Evolutionary conservation across 2,113 vertebrate genomes (phyloP), one percentile per base, ranked within the genome.

Genomic region (Nerophis ophidion): DNA sequence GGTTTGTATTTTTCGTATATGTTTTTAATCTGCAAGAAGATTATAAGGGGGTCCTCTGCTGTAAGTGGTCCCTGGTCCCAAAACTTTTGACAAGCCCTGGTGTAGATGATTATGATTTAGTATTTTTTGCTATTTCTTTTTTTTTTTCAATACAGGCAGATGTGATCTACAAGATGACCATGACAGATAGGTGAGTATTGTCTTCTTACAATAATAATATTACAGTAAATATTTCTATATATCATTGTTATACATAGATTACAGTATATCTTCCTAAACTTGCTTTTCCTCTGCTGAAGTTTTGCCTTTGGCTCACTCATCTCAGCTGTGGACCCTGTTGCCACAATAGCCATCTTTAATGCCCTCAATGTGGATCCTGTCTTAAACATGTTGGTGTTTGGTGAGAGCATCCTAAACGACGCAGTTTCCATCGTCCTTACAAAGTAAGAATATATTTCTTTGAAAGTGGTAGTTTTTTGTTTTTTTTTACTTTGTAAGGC

Each of bases 301-400:
- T 99, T 99, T 86, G 97, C 96, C 0, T 98, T 99, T 2, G 97
- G 97, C 60, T 98, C 96, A 35, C 86, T 99, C n/a, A 99, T 99
- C 83, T 99, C 96, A 11, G 97, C 97, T 0, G 97, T 99, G 35
- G 97, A 99, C 60, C 97, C 97, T 0, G 97, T 99, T 47, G 97
- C 97, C 34, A 99, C 97, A 38, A 99, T 99, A 50, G 97, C 97
- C 36, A 99, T 99, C 86, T 99, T 99, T 83, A 99, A 97, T 13
- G 97, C 97, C 1, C 93, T 99, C 42, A 97, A 98, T 1, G 93
- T 99, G 75, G 96, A 99, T 87, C 97, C 97, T 0, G 97, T 99
- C 50, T 94, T 99, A 50, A 96, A 99, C 84, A 99, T 99, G 97
- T 70, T 99, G 87, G 97, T 99, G 68, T 99, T 99, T 65, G 96